Conservation (phyloP, 92 coral and sea anemone species). For the Anthopleura xanthogrammica region DNA sequence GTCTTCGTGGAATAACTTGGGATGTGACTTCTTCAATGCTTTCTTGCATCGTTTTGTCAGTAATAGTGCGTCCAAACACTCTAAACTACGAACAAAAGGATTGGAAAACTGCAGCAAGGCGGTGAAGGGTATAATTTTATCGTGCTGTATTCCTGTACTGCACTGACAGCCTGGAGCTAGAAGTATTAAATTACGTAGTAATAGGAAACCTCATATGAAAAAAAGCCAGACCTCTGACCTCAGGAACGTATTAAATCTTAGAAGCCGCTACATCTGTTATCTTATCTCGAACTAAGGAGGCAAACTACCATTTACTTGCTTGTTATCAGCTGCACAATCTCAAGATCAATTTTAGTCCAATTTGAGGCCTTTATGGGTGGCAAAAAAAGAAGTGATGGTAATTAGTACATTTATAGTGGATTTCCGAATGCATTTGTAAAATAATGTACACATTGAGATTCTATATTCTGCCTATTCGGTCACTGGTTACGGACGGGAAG, state of each 20-base stretch:
- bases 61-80: neutral
- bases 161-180: neutral
- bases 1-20: slow-evolving; percentile 19
- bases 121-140: neutral
- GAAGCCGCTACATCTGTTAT: slow-evolving; percentile 18
- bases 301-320: neutral
- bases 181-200: neutral
- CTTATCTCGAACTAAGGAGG: slow-evolving; percentile 6
- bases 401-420: too few relatives aligned
- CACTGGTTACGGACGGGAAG: neutral
- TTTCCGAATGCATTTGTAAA: neutral
- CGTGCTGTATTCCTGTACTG: neutral
- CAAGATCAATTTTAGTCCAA: neutral
- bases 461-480: neutral
- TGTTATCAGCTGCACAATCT: neutral
- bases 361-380: slow-evolving; percentile 1
- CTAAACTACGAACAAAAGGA: too few relatives aligned
- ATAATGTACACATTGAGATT: neutral
- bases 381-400: neutral
- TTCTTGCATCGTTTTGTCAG: neutral
- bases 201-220: neutral
- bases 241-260: slow-evolving; percentile 8
- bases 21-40: neutral
- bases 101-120: neutral
- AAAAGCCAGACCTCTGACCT: slow-evolving; percentile 32